Evolutionary conservation across 2,797 vertebrate species (phyloP).

Genomic region (Gastrophryne carolinensis): DNA sequence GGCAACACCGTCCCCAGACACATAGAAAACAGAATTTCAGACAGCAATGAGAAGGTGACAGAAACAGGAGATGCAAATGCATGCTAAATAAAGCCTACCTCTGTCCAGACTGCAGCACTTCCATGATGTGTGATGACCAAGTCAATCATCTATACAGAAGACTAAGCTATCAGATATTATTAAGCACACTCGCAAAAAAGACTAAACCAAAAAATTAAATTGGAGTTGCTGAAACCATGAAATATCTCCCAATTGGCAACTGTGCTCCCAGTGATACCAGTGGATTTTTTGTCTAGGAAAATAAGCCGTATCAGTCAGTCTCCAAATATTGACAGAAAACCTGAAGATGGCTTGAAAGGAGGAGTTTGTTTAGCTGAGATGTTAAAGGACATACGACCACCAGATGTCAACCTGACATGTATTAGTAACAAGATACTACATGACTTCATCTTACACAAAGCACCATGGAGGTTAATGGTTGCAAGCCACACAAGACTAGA

Average conservation of each 20-base stretch:
- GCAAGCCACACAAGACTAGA: neutral
- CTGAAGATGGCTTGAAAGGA: slow-evolving; percentile 4
- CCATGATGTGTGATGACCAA: neutral
- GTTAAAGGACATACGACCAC: neutral
- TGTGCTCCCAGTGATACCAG: too few relatives aligned
- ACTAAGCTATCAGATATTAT: neutral
- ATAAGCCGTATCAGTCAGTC: neutral
- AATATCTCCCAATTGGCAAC: too few relatives aligned
- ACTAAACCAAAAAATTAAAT: too few relatives aligned
- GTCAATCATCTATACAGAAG: neutral
- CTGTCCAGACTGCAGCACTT: neutral
- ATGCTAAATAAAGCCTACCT: slow-evolving; percentile 19
- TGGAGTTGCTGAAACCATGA: too few relatives aligned
- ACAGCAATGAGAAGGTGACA: neutral
- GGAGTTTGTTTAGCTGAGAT: neutral
- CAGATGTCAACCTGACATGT: neutral
- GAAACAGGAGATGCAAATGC: neutral
- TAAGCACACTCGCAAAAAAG: too few relatives aligned
- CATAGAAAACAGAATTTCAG: neutral
- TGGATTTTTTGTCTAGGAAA: neutral
- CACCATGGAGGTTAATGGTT: neutral
- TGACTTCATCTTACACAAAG: neutral
- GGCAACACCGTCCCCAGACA: neutral
- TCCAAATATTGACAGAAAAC: neutral
- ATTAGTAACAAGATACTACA: slow-evolving; percentile 8